Percentiles rank a stretch among this genome's conserved stretches.
Conservation (phyloP, 2,797 vertebrate genomes). For the Phalanger gymnotis region DNA sequence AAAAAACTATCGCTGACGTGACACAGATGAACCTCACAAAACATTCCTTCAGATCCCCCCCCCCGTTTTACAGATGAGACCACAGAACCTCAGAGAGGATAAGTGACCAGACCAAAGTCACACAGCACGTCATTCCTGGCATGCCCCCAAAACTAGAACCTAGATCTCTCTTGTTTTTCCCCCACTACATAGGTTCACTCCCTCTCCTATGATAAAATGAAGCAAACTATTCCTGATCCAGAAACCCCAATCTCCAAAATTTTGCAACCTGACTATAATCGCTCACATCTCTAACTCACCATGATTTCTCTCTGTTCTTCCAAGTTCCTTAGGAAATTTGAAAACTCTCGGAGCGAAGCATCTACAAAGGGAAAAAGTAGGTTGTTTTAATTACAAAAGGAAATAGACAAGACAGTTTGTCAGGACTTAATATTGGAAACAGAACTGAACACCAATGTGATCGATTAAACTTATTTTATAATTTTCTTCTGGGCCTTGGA, state of each 20-base stretch:
- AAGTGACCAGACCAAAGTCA: neutral
- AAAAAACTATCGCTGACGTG: neutral
- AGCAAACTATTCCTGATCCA: neutral
- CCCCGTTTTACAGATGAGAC: neutral
- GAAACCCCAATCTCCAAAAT: neutral
- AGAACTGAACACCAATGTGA: neutral
- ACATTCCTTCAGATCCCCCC: too few species aligned
- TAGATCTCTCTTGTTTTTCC: neutral
- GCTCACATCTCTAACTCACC: conserved; percentile 87
- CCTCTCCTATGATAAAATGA: neutral
- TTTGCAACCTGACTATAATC: neutral
- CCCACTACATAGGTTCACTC: neutral
- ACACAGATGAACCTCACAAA: neutral
- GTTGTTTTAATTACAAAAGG: neutral
- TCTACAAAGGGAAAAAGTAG: conserved; percentile 85
- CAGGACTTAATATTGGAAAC: neutral
- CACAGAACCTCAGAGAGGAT: neutral
- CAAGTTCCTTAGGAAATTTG: conserved; percentile 94
- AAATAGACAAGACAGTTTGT: neutral
- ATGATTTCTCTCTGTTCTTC: conserved; percentile 98
- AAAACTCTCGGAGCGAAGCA: conserved; percentile 97
- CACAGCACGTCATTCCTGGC: rapidly evolving
- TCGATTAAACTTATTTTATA: neutral
- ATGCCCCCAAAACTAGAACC: neutral
- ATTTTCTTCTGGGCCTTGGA: neutral